Evolutionary conservation across 2,113 vertebrate species (phyloP).

Genomic region (Madoqua kirkii): DNA sequence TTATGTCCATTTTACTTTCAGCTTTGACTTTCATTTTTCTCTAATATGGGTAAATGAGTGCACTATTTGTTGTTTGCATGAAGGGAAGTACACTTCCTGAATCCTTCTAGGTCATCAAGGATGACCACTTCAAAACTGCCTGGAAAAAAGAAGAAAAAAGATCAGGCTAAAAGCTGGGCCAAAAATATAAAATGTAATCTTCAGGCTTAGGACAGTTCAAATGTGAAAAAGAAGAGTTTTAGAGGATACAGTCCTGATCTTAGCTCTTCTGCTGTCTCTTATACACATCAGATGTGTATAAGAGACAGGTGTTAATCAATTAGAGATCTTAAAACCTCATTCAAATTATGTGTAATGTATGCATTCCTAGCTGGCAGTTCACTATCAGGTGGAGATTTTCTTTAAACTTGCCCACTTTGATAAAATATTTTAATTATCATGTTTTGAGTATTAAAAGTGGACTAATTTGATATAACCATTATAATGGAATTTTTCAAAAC

Average conservation of each 20-base stretch:
- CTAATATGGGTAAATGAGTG: conserved; percentile 7
- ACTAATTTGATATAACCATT: conserved; percentile 56
- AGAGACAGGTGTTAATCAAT: background rate
- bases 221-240: background rate
- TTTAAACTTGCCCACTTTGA: conserved; percentile 59
- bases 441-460: conserved; percentile 65
- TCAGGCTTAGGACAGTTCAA: background rate
- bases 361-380: conserved; percentile 67
- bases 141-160: background rate
- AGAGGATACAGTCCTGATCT: background rate
- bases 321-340: conserved; percentile 1
- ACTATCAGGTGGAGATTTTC: conserved; percentile 71
- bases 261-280: no score
- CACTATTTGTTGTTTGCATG: background rate
- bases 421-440: conserved; percentile 72
- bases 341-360: conserved; percentile 46
- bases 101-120: background rate
- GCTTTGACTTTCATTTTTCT: conserved; percentile 76
- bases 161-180: background rate
- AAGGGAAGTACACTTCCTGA: background rate
- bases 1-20: conserved; percentile 80
- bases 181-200: background rate
- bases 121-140: background rate
- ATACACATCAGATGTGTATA: no score
- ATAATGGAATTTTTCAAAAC: conserved; percentile 47